Base-by-base conservation (phyloP, 2,113 vertebrate genomes). In the Mungos mungo region DNA sequence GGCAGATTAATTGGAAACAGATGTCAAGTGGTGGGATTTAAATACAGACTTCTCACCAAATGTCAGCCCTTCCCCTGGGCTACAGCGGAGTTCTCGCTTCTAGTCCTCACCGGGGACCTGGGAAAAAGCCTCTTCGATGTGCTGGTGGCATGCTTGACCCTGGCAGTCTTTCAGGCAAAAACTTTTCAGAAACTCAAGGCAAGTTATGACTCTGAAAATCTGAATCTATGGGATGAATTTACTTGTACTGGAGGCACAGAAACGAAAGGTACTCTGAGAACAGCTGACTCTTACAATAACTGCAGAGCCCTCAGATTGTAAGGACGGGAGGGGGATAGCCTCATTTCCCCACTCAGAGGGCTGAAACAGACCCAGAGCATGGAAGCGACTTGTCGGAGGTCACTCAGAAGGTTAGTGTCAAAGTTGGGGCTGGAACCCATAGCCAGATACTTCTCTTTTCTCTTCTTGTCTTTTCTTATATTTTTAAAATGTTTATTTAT, bases 1-100 rank as follows among this genome's bases (percentile, higher is more conserved):
- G 95, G 95, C 96, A 83, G 94, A 97, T 98, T 97, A 98, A 98
- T 97, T 97, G 95, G 89, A 95, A 98, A 97, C 98, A 98, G 97
- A 97, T 97, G 97, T 95, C 96, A 97, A 96, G 93, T 76, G 35
- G 93, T 97, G 96, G 95, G 88, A 97, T 96, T 96, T 97, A 97
- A 98, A 97, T 76, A 97, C 96, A 97, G 91, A 93, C 93, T 95
- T 97, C 93, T 97, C 79, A 96, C 82, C 97, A 97, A 98, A 98
- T 97, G 96, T 96, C 97, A 97, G 35, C 66, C 91, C 33, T 97
- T 97, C 91, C 97, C 96, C 68, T 76, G 97, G 97, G 97, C 95
- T 95, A 91, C 0, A 2, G 21, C 8, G 50, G 88, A 90, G 77
- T 86, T 93, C 82, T 94, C 1, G 0, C 41, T 72, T 95, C 88